Base-by-base conservation (phyloP, 2,888 invertebrate genomes). In the Eupeodes latifasciatus region DNA sequence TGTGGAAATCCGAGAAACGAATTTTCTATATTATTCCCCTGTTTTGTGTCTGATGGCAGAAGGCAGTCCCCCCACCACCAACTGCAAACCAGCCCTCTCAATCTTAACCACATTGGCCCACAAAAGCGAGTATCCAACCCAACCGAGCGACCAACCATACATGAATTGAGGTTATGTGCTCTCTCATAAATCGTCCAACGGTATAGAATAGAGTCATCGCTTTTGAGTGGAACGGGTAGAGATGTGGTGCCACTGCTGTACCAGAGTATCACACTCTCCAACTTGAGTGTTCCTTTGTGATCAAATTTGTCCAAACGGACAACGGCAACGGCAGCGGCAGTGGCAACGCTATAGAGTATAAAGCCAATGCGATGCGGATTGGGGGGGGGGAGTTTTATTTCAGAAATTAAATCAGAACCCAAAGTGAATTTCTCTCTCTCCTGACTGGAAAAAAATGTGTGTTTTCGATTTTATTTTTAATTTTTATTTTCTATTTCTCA, bases 111-210 rank as follows among this genome's bases (percentile, higher is more conserved):
- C 59, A 59, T n/a, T 72, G 36, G 57, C 55, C 71, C 71, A 57
- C 69, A 5, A 27, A 27, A 6, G 9, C 40, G 7, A 11, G 16
- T 16, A 40, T 27, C 55, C 47, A 80, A 44, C 62, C 64, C 44
- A 44, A 53, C 36, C 72, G 40, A 16, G 40, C 71, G 55, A 82
- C 79, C 57, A 71, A 81, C 81, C 78, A 81, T 88, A 79, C 83
- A 81, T 88, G 88, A 85, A 88, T 88, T 88, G 88, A 78, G 88
- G 88, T 88, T 88, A 85, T 85, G 81, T 84, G 84, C 88, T 81
- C 88, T 78, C 81, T 88, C 88, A 88, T 88, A 88, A 88, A 88
- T 88, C 75, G 78, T 84, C 55, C 72, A 59, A 72, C 88, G 71
- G 64, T 53, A 67, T 67, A 81, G 88, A 81, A 88, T 88, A 85